Evolutionary conservation across 1,140 invertebrate genomes (phyloP), one percentile per base, ranked within the genome.

Genomic region (Caenorhabditis tropicalis): DNA sequence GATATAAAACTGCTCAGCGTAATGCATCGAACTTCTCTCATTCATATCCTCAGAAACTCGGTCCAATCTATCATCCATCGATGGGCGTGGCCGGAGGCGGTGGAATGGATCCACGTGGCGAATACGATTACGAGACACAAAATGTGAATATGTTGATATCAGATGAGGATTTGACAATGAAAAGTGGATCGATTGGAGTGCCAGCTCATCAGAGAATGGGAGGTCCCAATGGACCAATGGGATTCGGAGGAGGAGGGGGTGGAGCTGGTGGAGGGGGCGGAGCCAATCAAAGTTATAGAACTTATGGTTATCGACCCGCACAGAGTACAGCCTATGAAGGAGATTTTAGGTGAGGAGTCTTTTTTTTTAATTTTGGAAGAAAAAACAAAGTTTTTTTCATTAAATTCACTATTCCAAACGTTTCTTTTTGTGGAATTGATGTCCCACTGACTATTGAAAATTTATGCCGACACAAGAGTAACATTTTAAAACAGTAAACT

Each of bases 81-180:
- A 43, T 29, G 21, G 46, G 24, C 51, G 79, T 16, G 84, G 86
- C 24, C 58, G n/a, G n/a, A n/a, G n/a, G n/a, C n/a, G n/a, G n/a
- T 81, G 49, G 88, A 87, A 58, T 43, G 83, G 70, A 84, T 29
- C 83, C 79, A n/a, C 33, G 83, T 21, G 36, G 33, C 9, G 70
- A 81, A 46, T 60, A 48, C 27, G 53, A 60, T 33, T 82, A 82
- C 33, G 80, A 79, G 85, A 49, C 74, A 12, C 53, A 90, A 87
- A 88, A 89, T 84, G 70, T 91, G 56, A 89, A 90, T 74, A 79
- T 90, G 56, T 88, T 89, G 10, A 90, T 90, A 24, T 89, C 89
- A 58, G 89, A 91, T 81, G 89, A 90, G 48, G 88, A 91, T 33
- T 65, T 86, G 24, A 91, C 89, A 21, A 56, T 87, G 46, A 88